A percentile compares a stretch with the other conserved stretches of the same genome.
Conservation (phyloP, 2,888 invertebrate genomes). For the Nasonovia ribisnigri region DNA sequence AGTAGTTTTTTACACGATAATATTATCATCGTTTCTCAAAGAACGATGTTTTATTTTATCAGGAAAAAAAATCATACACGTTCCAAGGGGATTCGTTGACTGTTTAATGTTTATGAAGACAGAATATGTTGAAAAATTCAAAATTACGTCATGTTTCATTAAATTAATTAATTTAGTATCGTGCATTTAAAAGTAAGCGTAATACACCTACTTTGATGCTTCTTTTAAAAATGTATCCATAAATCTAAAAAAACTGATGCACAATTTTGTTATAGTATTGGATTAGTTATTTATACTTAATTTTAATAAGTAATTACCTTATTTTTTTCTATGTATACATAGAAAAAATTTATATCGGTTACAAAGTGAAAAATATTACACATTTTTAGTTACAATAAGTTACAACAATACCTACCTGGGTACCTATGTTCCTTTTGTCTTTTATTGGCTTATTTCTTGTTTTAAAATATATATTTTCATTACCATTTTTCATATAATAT, state of each 20-base stretch:
- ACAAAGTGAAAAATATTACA: background rate
- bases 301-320: background rate
- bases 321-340: background rate
- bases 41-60: background rate
- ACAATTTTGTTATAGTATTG: background rate
- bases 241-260: background rate
- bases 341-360: background rate
- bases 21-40: background rate
- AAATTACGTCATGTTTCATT: constrained; percentile 43
- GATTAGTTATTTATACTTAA: background rate
- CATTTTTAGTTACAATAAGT: background rate
- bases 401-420: background rate
- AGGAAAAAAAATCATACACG: constrained; percentile 3
- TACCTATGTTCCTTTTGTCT: background rate
- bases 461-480: background rate
- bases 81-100: constrained; percentile 16
- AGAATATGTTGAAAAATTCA: constrained; percentile 54
- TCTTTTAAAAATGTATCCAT: background rate
- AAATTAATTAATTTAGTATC: background rate
- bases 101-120: constrained; percentile 51
- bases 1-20: background rate
- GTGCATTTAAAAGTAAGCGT: background rate
- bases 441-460: background rate
- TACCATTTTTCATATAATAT: background rate
- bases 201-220: background rate